A percentile compares a stretch with the other conserved stretches of the same genome.
Evolutionary conservation across 1,140 invertebrate genomes (phyloP).

Genomic region (Sipha flava): DNA sequence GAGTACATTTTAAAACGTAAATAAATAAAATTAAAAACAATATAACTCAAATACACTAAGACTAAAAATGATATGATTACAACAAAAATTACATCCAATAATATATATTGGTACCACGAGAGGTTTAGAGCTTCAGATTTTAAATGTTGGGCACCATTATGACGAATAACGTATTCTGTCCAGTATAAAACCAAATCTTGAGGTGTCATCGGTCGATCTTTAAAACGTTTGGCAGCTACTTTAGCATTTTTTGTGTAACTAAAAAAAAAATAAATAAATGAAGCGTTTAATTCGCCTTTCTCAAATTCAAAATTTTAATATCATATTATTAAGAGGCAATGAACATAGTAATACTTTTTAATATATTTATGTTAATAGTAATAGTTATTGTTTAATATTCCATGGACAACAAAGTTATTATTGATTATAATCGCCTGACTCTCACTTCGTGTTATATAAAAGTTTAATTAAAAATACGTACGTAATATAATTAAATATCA

Average conservation of each 20-base stretch:
- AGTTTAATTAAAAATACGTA: too few species aligned
- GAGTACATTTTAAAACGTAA: background rate
- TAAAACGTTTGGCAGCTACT: conserved; percentile 16
- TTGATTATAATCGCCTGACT: too few species aligned
- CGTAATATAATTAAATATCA: too few species aligned
- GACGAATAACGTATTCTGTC: conserved; percentile 49
- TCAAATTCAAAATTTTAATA: too few species aligned
- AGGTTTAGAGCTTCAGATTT: conserved; percentile 30
- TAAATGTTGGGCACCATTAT: conserved; percentile 42
- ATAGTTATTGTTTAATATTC: too few species aligned
- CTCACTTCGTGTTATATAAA: background rate
- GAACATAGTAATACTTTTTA: background rate
- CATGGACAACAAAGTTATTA: too few species aligned
- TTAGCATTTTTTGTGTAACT: conserved; percentile 34
- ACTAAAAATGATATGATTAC: background rate
- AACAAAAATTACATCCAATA: conserved; percentile 35
- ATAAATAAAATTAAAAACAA: background rate
- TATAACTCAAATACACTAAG: background rate
- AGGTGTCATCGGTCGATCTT: conserved; percentile 44
- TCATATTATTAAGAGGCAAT: background rate
- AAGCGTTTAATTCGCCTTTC: too few species aligned
- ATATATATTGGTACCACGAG: conserved; percentile 32
- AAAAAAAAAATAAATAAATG: background rate
- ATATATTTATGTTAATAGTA: background rate
- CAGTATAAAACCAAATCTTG: conserved; percentile 52